Conservation (phyloP, 2,888 invertebrate species). For the Volucella inflata region DNA sequence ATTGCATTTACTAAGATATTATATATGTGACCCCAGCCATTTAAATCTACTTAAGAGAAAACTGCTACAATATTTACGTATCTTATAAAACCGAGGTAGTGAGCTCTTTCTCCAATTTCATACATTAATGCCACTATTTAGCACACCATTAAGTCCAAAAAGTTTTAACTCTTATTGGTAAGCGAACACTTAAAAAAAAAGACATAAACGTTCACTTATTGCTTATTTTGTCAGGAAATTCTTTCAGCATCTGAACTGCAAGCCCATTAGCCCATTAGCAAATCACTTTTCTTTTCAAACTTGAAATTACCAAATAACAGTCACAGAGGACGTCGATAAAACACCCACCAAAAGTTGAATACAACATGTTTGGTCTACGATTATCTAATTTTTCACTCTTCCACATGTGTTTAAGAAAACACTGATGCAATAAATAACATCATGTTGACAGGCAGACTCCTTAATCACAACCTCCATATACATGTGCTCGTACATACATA, state of each 20-base stretch:
- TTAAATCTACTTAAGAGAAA: no score
- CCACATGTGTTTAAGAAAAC: conserved; percentile 18
- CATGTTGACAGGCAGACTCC: conserved; percentile 65
- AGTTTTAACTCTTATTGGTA: no score
- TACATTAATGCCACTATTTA: no score
- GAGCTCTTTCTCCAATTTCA: no score
- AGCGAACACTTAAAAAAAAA: no score
- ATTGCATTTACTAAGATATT: no score
- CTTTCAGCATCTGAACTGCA: neutral
- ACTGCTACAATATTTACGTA: no score
- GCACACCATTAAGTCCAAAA: no score
- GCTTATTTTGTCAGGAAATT: neutral
- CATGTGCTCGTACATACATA: neutral
- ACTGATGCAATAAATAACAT: conserved; percentile 64
- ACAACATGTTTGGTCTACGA: conserved; percentile 24
- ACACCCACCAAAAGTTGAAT: conserved; percentile 47
- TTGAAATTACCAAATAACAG: conserved; percentile 19
- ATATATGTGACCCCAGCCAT: no score
- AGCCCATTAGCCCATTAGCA: conserved; percentile 1
- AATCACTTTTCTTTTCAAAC: conserved; percentile 29
- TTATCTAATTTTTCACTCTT: conserved; percentile 57
- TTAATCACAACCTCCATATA: conserved; percentile 51
- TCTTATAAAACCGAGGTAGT: no score
- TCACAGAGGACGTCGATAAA: conserved; percentile 46
- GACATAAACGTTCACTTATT: no score